These are phyloP conservation scores for Holothuria scabra DNA, from an alignment of 53 echinoderm and acorn worm genomes.

Conservation along the genomic window DNA sequence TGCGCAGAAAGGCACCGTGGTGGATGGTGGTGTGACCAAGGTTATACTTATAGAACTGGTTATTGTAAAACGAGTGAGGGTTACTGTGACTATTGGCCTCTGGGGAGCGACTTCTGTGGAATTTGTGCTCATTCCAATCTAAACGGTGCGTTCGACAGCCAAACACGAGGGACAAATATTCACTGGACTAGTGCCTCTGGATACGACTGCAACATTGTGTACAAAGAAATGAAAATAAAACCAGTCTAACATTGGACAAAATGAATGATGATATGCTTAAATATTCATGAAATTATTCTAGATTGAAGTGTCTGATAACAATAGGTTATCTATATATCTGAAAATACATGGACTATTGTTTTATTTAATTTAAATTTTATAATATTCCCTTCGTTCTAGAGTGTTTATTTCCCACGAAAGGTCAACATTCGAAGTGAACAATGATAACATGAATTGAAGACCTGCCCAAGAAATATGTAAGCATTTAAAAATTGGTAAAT, in stretches of 20 bases:
- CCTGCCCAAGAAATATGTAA: no score
- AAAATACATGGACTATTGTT: no score
- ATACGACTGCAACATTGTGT: not conserved
- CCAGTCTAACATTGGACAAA: not conserved
- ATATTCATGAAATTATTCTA: no score
- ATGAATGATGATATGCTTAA: not conserved
- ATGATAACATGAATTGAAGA: no score
- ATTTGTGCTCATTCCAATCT: not conserved
- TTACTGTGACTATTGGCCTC: not conserved
- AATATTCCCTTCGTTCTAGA: no score
- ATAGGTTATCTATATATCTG: no score
- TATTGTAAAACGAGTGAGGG: not conserved
- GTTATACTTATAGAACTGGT: no score
- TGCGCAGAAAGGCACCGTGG: not conserved
- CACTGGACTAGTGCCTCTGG: not conserved
- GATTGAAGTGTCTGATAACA: no score
- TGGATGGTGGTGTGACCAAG: not conserved
- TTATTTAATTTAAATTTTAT: no score
- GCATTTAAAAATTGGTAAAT: no score
- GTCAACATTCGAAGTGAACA: no score
- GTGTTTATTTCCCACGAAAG: no score
- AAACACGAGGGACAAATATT: not conserved
- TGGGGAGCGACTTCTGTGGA: not conserved
- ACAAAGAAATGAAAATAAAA: constrained; percentile 2
- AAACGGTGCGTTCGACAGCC: not conserved